Evolutionary conservation across 2,888 invertebrate genomes (phyloP).

Genomic region (Escarpia spicata): DNA sequence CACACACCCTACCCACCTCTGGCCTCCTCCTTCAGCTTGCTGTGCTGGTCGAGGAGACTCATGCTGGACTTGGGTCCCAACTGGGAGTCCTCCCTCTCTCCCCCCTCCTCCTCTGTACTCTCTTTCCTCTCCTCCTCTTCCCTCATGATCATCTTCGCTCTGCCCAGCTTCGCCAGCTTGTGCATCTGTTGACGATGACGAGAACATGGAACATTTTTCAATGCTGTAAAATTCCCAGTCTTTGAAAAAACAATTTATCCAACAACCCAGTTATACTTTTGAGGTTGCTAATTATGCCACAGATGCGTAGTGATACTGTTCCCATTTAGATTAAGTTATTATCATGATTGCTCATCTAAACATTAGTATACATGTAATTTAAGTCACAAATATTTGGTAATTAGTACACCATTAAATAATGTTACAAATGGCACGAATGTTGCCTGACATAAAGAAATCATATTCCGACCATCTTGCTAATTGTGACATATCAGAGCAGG

Average conservation of each 20-base stretch:
- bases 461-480: not conserved
- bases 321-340: no score
- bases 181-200: slow-evolving; percentile 43
- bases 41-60: slow-evolving; percentile 95
- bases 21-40: slow-evolving; percentile 91
- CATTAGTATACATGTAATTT: no score
- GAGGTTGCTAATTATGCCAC: not conserved
- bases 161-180: slow-evolving; percentile 49
- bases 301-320: not conserved
- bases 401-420: no score
- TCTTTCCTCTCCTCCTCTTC: slow-evolving; percentile 44
- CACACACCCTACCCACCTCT: slow-evolving; percentile 73
- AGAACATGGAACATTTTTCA: not conserved
- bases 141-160: slow-evolving; percentile 44
- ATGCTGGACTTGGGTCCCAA: slow-evolving; percentile 69
- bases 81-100: slow-evolving; percentile 71
- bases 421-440: no score
- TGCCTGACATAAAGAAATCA: no score
- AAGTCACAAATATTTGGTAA: no score
- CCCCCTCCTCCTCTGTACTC: slow-evolving; percentile 71
- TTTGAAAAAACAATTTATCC: not conserved
- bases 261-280: not conserved
- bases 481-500: no score
- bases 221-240: not conserved
- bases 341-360: no score